Percentiles rank a stretch among this genome's conserved stretches.
Conservation (phyloP, 2,113 vertebrate species). For the Bombycilla garrulus region DNA sequence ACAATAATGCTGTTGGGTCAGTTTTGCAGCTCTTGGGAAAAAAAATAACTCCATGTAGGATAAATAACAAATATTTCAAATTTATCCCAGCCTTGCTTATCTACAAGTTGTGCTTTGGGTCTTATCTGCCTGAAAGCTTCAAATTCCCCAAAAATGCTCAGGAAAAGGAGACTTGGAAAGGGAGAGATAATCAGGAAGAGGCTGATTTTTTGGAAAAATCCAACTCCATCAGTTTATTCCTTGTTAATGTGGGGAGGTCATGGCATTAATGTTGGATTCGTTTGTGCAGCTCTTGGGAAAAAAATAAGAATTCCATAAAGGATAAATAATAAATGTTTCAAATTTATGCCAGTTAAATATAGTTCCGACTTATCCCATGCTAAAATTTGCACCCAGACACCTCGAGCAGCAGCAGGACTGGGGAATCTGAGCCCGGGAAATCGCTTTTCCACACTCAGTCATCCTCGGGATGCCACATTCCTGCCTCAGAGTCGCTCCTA, state of each 20-base stretch:
- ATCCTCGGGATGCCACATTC: neutral
- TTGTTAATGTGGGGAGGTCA: neutral
- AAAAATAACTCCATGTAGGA: neutral
- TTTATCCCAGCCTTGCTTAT: neutral
- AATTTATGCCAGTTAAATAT: too few species aligned
- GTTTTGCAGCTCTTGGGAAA: too few species aligned
- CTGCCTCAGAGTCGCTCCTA: rapidly evolving
- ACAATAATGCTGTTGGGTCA: too few species aligned
- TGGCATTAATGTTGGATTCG: neutral
- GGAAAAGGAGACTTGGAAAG: neutral
- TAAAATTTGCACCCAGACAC: neutral
- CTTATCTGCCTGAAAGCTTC: too few species aligned
- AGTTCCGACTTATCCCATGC: neutral
- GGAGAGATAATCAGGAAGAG: neutral
- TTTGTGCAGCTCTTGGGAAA: conserved; percentile 9
- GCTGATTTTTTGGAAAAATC: neutral
- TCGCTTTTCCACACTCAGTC: neutral
- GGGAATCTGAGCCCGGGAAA: neutral
- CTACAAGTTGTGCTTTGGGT: neutral
- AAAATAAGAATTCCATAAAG: conserved; percentile 15
- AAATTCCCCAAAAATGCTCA: neutral
- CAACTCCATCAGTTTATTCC: neutral
- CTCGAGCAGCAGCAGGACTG: neutral
- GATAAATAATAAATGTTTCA: conserved; percentile 34
- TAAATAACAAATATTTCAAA: neutral